Evolutionary conservation across 2,113 vertebrate genomes (phyloP).

Genomic region (Alethe diademata): DNA sequence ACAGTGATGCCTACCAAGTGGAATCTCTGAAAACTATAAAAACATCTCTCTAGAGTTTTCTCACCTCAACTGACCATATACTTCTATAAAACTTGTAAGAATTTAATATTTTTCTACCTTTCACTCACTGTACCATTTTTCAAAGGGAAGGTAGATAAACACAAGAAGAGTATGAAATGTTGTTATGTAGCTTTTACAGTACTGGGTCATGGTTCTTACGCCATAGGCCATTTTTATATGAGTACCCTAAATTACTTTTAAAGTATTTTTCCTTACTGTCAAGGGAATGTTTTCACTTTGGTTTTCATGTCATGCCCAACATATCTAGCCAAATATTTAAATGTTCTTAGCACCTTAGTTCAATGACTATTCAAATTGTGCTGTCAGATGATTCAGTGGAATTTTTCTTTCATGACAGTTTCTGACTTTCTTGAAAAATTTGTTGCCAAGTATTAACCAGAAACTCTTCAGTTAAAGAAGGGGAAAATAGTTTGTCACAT

Average conservation of each 20-base stretch:
- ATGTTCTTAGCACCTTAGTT: neutral
- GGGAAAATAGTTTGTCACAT: neutral
- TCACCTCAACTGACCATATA: neutral
- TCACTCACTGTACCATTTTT: neutral
- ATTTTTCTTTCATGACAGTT: neutral
- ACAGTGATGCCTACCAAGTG: neutral
- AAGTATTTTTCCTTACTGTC: neutral
- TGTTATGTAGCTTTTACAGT: neutral
- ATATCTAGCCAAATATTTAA: neutral
- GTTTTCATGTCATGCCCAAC: neutral
- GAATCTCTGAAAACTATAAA: neutral
- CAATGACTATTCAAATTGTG: neutral
- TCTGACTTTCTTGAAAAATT: neutral
- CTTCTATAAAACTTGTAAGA: neutral
- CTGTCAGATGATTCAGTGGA: neutral
- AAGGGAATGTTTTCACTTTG: neutral
- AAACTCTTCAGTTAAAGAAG: neutral
- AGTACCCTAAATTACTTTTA: neutral
- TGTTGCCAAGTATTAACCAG: neutral
- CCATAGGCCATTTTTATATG: neutral
- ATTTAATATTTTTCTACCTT: neutral
- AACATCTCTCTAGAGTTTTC: neutral
- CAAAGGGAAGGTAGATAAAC: neutral
- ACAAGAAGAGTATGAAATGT: neutral
- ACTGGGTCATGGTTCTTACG: neutral